These are phyloP conservation scores for Leptoteleia sp. DNA, from an alignment of 1,140 invertebrate genomes.

Conservation along the genomic window DNA sequence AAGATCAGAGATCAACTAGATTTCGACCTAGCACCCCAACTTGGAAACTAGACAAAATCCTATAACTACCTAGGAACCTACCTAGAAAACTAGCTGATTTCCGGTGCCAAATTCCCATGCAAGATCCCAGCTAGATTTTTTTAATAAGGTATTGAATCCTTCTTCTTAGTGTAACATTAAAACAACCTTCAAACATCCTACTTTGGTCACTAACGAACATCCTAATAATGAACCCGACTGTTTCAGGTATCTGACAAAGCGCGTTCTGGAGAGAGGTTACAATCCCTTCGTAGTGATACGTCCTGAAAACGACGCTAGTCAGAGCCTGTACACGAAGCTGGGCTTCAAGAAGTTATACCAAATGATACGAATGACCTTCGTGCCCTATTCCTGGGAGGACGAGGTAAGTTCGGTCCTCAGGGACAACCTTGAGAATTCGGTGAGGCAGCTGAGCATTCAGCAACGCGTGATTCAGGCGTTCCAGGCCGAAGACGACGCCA, in stretches of 20 bases:
- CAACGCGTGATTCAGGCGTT: conserved; percentile 72
- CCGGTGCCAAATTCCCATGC: too few relatives aligned
- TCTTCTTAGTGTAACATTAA: too few relatives aligned
- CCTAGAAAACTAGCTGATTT: too few relatives aligned
- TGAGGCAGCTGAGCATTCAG: conserved; percentile 72
- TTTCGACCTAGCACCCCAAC: too few relatives aligned
- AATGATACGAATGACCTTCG: conserved; percentile 88
- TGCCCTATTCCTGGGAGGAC: conserved; percentile 80
- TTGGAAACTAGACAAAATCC: too few relatives aligned
- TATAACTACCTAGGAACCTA: too few relatives aligned
- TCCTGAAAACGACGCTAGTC: conserved; percentile 91
- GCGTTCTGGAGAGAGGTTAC: conserved; percentile 88
- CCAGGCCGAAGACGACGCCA: conserved; percentile 60
- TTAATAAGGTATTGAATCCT: too few relatives aligned
- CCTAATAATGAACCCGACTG: too few relatives aligned
- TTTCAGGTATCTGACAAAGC: conserved; percentile 83
- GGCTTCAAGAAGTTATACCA: conserved; percentile 89
- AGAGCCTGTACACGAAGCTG: conserved; percentile 89
- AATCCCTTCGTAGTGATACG: conserved; percentile 92
- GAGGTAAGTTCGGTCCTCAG: conserved; percentile 63
- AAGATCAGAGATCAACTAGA: too few relatives aligned
- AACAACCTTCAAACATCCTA: too few relatives aligned
- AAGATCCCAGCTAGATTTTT: too few relatives aligned
- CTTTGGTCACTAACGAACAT: too few relatives aligned
- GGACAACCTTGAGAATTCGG: conserved; percentile 75